Base-by-base conservation (phyloP, 2,888 invertebrate species). In the Ophion obscuratus region DNA sequence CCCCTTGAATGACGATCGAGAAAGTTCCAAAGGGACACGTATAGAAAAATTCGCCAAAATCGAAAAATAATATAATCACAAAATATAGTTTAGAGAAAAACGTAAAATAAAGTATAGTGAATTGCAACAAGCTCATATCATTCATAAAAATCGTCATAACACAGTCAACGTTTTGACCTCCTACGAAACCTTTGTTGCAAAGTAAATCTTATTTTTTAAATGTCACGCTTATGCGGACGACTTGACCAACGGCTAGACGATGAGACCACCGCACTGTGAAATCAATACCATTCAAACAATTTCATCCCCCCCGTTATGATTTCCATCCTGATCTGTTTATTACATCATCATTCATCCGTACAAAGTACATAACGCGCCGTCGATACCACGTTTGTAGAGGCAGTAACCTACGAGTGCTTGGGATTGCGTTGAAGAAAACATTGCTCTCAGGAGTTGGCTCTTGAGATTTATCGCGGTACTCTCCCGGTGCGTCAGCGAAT, bases 401-500 rank as follows among this genome's bases (percentile, higher is more conserved):
- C 84, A 57, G 36, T 10, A 11, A 59, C 7, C 77, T 27, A 68
- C 61, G 61, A 20, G 24, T 57, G 40, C 77, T 57, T 27, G 70
- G 68, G 59, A 75, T 75, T 78, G 74, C 81, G 59, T 36, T 40
- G 85, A 40, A 78, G 74, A 79, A 81, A 81, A 78, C 74, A 74
- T 67, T 70, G 74, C 62, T 74, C 77, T 74, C 59, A 68, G 74
- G 44, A 71, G 68, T 82, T 74, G 74, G 62, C 64, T 70, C 36
- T 71, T 36, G 81, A 81, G 85, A 85, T 85, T 85, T 81, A 85
- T 85, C 74, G 81, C 81, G 20, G 59, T 57, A 75, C 64, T 74
- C 59, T 68, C 62, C 53, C 64, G 64, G 81, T 85, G 81, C 85
- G 85, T 85, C 85, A 85, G 81, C 78, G 78, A 73, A 77, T 84